Percentiles rank a stretch among this genome's conserved stretches.
Conservation (phyloP, 2,888 invertebrate species). For the Belgica antarctica region DNA sequence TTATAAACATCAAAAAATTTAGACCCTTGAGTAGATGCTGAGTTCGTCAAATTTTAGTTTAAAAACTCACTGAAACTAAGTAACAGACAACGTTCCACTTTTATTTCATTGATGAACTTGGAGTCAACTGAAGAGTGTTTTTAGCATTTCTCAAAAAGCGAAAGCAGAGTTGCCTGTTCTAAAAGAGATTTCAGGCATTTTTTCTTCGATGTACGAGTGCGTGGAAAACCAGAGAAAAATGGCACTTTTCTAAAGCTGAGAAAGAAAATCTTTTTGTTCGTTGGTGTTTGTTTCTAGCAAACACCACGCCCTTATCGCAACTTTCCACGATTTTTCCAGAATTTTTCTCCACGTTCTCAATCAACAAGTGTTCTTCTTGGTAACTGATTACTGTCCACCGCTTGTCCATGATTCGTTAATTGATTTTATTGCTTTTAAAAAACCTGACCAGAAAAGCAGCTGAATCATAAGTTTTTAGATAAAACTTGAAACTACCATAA, state of each 20-base stretch:
- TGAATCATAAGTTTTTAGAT: too few relatives aligned
- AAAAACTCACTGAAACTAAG: not conserved
- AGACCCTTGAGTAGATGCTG: too few relatives aligned
- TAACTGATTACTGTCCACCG: too few relatives aligned
- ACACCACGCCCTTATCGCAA: constrained; percentile 18
- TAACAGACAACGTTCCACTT: not conserved
- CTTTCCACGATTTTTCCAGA: constrained; percentile 26
- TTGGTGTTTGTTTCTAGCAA: not conserved
- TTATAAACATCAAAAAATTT: too few relatives aligned
- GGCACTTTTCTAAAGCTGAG: not conserved
- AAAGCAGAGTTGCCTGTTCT: not conserved
- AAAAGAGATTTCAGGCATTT: not conserved
- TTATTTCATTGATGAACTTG: not conserved
- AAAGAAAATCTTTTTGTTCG: constrained; percentile 5
- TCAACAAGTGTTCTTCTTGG: constrained; percentile 10
- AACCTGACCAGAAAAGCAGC: constrained; percentile 12
- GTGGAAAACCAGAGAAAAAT: constrained; percentile 3
- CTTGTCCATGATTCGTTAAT: too few relatives aligned
- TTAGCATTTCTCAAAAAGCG: not conserved
- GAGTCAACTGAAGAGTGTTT: not conserved
- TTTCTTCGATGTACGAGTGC: constrained; percentile 4
- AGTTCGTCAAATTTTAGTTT: not conserved
- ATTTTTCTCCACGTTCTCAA: not conserved
- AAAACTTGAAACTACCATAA: too few relatives aligned
- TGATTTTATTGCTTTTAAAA: too few relatives aligned